A percentile compares a stretch with the other conserved stretches of the same genome.
Conservation (phyloP, 1,140 invertebrate species). For the Aporrectodea caliginosa region DNA sequence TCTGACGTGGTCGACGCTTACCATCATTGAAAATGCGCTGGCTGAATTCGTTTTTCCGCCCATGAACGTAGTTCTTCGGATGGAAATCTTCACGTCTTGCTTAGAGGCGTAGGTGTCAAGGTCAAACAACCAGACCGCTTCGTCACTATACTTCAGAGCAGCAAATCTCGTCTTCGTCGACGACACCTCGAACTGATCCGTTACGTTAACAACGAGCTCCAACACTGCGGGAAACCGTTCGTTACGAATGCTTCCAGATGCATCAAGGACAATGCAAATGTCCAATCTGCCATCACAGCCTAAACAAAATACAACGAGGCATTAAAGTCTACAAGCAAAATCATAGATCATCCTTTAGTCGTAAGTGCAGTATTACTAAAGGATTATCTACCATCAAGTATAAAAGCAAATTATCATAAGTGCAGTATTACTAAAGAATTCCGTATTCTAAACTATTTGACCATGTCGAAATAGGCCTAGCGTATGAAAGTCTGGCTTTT, state of each 20-base stretch:
- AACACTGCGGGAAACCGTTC: conserved; percentile 12
- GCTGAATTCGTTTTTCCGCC: not conserved
- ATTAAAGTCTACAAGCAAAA: too few species aligned
- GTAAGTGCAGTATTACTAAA: too few species aligned
- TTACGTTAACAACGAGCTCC: conserved; percentile 8
- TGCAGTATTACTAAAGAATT: too few species aligned
- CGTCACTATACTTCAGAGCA: conserved; percentile 2
- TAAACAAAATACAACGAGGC: not conserved
- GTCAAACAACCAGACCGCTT: conserved; percentile 19
- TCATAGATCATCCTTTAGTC: too few species aligned
- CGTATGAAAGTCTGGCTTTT: not conserved
- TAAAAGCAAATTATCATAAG: too few species aligned
- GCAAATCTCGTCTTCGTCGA: not conserved
- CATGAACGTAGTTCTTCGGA: not conserved
- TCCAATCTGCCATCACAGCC: conserved; percentile 16
- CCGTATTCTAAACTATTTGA: too few species aligned
- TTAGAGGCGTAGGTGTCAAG: conserved; percentile 8
- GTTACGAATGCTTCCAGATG: conserved; percentile 16
- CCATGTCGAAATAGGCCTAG: not conserved
- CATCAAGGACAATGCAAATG: conserved; percentile 19
- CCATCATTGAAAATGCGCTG: not conserved
- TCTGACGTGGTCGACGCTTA: not conserved
- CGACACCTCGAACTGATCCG: conserved; percentile 18
- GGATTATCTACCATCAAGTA: too few species aligned
- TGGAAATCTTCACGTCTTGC: not conserved